These are phyloP conservation scores for Ataeniobius toweri DNA, from an alignment of 2,797 vertebrate species.

Conservation along the genomic window DNA sequence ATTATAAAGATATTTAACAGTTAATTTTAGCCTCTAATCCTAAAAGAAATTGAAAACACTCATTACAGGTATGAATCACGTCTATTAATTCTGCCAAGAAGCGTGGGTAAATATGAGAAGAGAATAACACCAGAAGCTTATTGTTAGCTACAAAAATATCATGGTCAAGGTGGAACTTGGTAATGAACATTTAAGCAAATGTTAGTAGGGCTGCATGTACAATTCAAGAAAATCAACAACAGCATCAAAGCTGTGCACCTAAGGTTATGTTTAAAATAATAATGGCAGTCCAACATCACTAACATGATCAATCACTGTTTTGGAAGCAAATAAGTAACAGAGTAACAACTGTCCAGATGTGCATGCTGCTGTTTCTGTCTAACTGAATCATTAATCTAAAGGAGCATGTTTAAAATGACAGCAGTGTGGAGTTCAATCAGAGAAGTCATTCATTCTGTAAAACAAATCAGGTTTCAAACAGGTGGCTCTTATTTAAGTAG, in stretches of 20 bases:
- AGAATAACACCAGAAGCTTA: no score
- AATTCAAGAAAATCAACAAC: not conserved
- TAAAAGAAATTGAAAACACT: no score
- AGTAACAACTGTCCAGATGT: not conserved
- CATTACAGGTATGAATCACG: no score
- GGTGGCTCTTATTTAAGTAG: not conserved
- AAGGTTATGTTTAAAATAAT: not conserved
- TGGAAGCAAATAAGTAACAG: not conserved
- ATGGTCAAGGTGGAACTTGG: no score
- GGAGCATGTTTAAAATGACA: not conserved
- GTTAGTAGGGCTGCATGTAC: no score
- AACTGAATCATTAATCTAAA: not conserved
- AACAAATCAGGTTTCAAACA: not conserved
- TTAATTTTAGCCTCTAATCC: no score
- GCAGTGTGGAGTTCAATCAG: not conserved
- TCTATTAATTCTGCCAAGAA: no score
- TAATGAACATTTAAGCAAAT: no score
- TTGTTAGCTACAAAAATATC: no score
- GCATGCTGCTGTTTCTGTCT: not conserved
- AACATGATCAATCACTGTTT: not conserved
- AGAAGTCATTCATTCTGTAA: not conserved
- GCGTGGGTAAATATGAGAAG: no score
- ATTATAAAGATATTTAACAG: no score
- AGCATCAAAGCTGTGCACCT: not conserved
- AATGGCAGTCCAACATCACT: not conserved